Conservation (phyloP, 1,140 invertebrate species). For the Apis florea region DNA sequence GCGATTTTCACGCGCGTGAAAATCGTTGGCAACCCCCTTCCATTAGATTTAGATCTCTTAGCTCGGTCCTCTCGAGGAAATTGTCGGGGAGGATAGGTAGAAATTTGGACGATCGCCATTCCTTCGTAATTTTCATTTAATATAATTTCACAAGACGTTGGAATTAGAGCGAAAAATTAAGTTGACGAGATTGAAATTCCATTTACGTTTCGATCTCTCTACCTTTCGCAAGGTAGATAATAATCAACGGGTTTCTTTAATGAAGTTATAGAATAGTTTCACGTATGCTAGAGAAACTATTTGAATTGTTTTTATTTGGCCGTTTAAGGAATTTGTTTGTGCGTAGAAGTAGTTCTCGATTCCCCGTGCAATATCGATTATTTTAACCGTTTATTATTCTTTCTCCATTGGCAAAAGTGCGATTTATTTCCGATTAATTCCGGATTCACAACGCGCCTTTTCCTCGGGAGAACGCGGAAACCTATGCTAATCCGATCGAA, state of each 20-base stretch:
- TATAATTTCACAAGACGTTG: no score
- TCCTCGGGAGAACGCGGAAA: conserved; percentile 39
- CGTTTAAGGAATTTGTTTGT: not conserved
- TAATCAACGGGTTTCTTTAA: not conserved
- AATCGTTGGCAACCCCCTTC: not conserved
- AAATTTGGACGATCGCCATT: not conserved
- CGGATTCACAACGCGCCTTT: conserved; percentile 26
- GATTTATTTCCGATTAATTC: conserved; percentile 37
- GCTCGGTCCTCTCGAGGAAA: not conserved
- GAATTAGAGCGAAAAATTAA: no score
- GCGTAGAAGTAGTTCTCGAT: not conserved
- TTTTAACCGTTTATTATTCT: not conserved
- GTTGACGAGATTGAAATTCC: no score
- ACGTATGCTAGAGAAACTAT: not conserved
- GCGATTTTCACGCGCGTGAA: conserved; percentile 8
- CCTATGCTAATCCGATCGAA: conserved; percentile 47
- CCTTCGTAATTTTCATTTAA: conserved; percentile 7
- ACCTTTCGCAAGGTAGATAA: no score
- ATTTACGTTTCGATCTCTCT: no score
- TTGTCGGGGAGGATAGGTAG: conserved; percentile 17
- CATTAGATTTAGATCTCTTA: no score
- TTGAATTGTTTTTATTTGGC: no score
- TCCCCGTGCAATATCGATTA: not conserved
- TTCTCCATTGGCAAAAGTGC: no score
- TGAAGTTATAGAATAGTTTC: not conserved